phyloP scores from a whole-genome alignment of 2,888 invertebrate species.

The Euclidia mi region DNA sequence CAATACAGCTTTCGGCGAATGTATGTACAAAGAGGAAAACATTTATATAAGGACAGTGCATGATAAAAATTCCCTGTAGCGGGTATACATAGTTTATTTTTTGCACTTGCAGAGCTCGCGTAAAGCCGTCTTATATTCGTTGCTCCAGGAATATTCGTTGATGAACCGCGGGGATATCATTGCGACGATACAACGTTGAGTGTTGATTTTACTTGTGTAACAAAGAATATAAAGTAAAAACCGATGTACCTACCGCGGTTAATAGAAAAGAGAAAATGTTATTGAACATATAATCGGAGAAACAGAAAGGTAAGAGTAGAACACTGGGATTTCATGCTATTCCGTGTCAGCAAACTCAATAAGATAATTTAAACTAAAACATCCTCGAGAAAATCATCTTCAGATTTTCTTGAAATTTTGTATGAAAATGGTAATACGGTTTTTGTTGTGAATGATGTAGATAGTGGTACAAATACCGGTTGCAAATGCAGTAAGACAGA shows the following conservation, averaged over 20 bases:
- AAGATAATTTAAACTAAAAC: too few relatives aligned
- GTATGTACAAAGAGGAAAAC: background rate
- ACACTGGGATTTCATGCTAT: background rate
- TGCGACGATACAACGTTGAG: background rate
- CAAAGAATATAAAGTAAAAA: background rate
- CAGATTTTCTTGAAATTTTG: too few relatives aligned
- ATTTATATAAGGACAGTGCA: slow-evolving; percentile 1
- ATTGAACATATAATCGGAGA: slow-evolving; percentile 4
- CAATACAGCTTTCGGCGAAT: too few relatives aligned
- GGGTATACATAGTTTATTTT: slow-evolving; percentile 5
- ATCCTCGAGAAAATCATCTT: too few relatives aligned
- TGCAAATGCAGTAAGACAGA: too few relatives aligned
- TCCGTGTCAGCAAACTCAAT: background rate
- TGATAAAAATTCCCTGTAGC: slow-evolving; percentile 9
- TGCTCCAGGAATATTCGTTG: background rate
- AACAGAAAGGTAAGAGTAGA: background rate
- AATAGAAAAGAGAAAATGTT: slow-evolving; percentile 9
- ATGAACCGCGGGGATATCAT: slow-evolving; percentile 7
- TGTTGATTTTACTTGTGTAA: slow-evolving; percentile 6
- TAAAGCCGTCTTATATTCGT: slow-evolving; percentile 1
- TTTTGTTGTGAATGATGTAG: too few relatives aligned
- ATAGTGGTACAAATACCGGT: too few relatives aligned
- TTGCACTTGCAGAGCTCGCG: background rate
- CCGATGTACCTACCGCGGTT: background rate
- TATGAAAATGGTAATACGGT: too few relatives aligned